Evolutionary conservation across 1,140 invertebrate genomes (phyloP), one percentile per base, ranked within the genome.

Genomic region (Penaeus indicus): DNA sequence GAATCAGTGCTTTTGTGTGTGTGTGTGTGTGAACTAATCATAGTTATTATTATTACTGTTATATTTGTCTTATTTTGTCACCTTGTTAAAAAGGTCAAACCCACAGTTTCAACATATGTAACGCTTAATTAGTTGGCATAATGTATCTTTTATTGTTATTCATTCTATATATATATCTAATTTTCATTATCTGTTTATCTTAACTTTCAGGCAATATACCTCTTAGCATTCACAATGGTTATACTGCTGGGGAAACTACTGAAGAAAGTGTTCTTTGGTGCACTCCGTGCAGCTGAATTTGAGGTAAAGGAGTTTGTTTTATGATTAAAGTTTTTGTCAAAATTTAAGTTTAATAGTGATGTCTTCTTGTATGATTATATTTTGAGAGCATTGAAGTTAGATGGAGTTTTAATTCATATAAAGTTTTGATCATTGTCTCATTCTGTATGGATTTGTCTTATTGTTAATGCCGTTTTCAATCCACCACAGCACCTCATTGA

Each of bases 261-360:
- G 93, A 95, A 97, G 92, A 99, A 97, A 94, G 95, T 98, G 93
- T 99, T 99, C 94, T 99, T 99, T 94, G 99, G 99, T 78, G 97
- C 98, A 92, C 93, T 99, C 81, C 94, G 99, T 92, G 96, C 98
- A 86, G 97, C 99, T 75, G 99, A 99, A 94, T 97, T 99, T 93
- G 99, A 99, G 95, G 97, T 98, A 94, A 92, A 90, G 82, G 13
- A 47, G 18, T 60, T 62, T 63, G 32, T 27, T 83, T 61, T 64
- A 27, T 25, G 4, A 18, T 83, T n/a, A 62, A n/a, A 60, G 21
- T 82, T 83, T 32, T 83, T 61, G 60, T 32, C 27, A 27, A 13
- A 38, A 32, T 32, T 75, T 8, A 75, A 27, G 72, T 27, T n/a
- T 21, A 4, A 10, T 32, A 75, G 19, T 8, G 8, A 32, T 75